A percentile compares a stretch with the other conserved stretches of the same genome.
phyloP scores from a whole-genome alignment of 2,113 vertebrate genomes.

The Acrocephalus kingi region DNA sequence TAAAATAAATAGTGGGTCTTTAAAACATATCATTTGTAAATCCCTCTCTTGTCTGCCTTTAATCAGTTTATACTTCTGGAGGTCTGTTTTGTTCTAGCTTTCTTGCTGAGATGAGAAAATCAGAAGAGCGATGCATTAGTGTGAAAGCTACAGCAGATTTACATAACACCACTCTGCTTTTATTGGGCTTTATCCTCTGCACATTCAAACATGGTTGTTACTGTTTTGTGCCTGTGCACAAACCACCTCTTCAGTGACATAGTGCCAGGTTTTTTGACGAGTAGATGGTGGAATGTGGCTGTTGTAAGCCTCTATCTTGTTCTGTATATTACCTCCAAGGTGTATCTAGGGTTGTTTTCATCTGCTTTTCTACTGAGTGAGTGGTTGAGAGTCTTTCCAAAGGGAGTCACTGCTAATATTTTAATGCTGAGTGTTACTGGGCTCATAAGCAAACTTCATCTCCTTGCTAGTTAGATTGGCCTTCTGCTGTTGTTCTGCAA shows the following conservation, averaged over 20 bases:
- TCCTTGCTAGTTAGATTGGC: not conserved
- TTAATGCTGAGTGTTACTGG: not conserved
- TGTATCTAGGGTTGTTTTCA: not conserved
- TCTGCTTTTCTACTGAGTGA: not conserved
- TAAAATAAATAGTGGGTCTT: slow-evolving; percentile 32
- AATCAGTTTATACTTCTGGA: slow-evolving; percentile 51
- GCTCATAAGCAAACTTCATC: not conserved
- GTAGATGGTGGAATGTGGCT: not conserved
- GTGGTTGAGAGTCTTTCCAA: not conserved
- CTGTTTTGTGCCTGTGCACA: not conserved
- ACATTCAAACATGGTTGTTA: not conserved
- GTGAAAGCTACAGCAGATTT: not conserved
- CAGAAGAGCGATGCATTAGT: not conserved
- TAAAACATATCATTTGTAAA: slow-evolving; percentile 32
- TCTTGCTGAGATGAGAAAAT: slow-evolving; percentile 35
- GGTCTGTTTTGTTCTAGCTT: not conserved
- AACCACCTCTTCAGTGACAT: not conserved
- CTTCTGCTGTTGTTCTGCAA: not conserved
- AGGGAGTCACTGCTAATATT: not conserved
- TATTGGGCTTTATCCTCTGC: not conserved
- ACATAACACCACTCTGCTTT: slow-evolving; percentile 7
- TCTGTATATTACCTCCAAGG: not conserved
- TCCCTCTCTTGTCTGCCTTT: slow-evolving; percentile 26
- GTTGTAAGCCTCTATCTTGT: not conserved
- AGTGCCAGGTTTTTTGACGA: not conserved